Base-by-base conservation (phyloP, 2,888 invertebrate species). In the Muscina levida region DNA sequence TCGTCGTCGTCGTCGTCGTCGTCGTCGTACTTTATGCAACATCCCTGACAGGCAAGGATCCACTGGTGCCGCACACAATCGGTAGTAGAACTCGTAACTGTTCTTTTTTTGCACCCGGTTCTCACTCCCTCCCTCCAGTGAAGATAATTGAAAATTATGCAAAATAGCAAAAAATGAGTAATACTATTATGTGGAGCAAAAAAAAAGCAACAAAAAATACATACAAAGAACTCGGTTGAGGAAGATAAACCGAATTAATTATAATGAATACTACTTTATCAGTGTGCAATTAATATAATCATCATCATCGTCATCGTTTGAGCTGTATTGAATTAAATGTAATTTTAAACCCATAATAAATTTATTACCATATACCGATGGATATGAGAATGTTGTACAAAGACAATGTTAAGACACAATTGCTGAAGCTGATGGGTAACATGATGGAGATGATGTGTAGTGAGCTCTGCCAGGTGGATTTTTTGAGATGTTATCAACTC, bases 131-230 rank as follows among this genome's bases (percentile, higher is more conserved):
- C 31, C 13, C n/a, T n/a, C 57, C 46, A 24, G 31, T 44, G 4
- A 51, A 66, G 31, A 70, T 73, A 72, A 78, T 71, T 66, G 51
- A 74, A 74, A 74, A 79, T 71, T 77, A 77, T 77, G 77, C 72
- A 77, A 77, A 68, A 65, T 44, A 53, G 17, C 24, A 51, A 48
- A 51, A 67, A 62, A 26, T 53, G 22, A 22, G 24, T 44, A 44
- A 22, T 13, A 53, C 13, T 53, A 53, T 53, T 53, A 24, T 53
- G 53, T 22, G 4, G 24, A 53, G 13, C 6, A 53, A n/a, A 19
- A 56, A 46, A 44, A 71, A 79, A 66, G 15, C 59, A 10, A 19
- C 0, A 17, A 53, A 67, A 72, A 48, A n/a, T n/a, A n/a, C n/a
- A n/a, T n/a, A n/a, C n/a, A n/a, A n/a, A n/a, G n/a, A n/a, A n/a